Evolutionary conservation across 92 coral and sea anemone species (phyloP).

Genomic region (Actinostola sp.): DNA sequence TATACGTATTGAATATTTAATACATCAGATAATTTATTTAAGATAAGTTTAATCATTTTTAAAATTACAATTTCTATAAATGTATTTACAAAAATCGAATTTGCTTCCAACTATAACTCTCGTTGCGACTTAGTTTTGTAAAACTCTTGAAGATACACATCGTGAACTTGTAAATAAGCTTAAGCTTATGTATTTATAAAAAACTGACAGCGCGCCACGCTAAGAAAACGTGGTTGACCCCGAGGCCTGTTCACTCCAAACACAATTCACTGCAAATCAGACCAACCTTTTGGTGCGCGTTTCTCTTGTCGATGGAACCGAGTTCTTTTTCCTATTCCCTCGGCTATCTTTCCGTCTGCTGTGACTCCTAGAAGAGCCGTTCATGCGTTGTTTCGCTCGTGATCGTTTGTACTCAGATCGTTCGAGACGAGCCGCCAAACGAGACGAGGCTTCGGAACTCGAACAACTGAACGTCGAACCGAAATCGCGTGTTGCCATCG

Average conservation of each 20-base stretch:
- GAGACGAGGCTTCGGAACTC: conserved; percentile 84
- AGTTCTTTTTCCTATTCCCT: conserved; percentile 36
- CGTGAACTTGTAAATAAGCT: too few relatives aligned
- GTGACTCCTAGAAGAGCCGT: conserved; percentile 56
- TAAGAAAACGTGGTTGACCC: not conserved
- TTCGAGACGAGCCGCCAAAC: conserved; percentile 93
- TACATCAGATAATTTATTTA: too few relatives aligned
- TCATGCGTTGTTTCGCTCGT: conserved; percentile 78
- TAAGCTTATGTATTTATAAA: too few relatives aligned
- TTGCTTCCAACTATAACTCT: too few relatives aligned
- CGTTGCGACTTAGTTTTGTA: too few relatives aligned
- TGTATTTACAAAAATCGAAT: too few relatives aligned
- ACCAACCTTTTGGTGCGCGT: conserved; percentile 30
- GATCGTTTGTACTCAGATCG: conserved; percentile 94
- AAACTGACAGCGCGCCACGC: not conserved
- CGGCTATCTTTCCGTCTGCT: conserved; percentile 39
- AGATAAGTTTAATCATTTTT: too few relatives aligned
- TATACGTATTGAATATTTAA: too few relatives aligned
- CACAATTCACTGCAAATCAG: not conserved
- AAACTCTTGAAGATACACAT: too few relatives aligned
- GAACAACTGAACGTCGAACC: conserved; percentile 71
- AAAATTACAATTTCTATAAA: too few relatives aligned
- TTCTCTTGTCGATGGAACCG: conserved; percentile 17
- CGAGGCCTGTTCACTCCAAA: not conserved
- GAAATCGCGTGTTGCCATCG: conserved; percentile 70